Base-by-base conservation (phyloP, 2,888 invertebrate genomes). In the Tanypteryx hageni region DNA sequence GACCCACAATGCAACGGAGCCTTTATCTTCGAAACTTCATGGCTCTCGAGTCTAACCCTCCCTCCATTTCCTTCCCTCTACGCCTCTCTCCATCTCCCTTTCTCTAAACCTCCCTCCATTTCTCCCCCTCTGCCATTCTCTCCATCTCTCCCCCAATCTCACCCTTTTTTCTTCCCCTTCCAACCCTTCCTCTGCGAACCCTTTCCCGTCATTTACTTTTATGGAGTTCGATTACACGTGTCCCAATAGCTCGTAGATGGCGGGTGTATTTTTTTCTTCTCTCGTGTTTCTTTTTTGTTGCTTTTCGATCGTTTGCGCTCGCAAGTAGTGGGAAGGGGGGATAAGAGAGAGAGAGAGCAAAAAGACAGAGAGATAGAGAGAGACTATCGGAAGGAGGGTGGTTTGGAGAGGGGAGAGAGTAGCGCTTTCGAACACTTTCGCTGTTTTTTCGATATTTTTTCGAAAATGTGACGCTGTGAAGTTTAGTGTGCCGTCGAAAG, bases 161-260 rank as follows among this genome's bases (percentile, higher is more conserved):
- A 44, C 44, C 5, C 5, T 44, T 59, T 16, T 27, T 27, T 13
- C 14, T 18, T 14, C 57, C 86, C 86, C 2, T 83, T 83, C 59
- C 86, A 18, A 16, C 86, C 68, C 68, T n/a, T n/a, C 68, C 11
- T 18, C 9, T n/a, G 18, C 68, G 76, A 76, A 76, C 76, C 76
- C 44, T 64, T 68, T 44, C 44, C 31, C 9, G 64, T 68, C 89
- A 64, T 89, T 89, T 44, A 89, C 64, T 89, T 89, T 89, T 89
- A 89, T 68, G 68, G 64, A 16, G 64, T 89, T 89, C 89, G 64
- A 89, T 89, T 89, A 89, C 89, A 68, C 64, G 64, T 44, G 68
- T 13, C 61, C 31, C 64, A n/a, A 68, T 89, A 64, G 89, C 18
- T 64, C 61, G 44, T n/a, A 11, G 18, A 68, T n/a, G 64, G 64